Base-by-base conservation (phyloP, 2,113 vertebrate species). In the Delphinus delphis region DNA sequence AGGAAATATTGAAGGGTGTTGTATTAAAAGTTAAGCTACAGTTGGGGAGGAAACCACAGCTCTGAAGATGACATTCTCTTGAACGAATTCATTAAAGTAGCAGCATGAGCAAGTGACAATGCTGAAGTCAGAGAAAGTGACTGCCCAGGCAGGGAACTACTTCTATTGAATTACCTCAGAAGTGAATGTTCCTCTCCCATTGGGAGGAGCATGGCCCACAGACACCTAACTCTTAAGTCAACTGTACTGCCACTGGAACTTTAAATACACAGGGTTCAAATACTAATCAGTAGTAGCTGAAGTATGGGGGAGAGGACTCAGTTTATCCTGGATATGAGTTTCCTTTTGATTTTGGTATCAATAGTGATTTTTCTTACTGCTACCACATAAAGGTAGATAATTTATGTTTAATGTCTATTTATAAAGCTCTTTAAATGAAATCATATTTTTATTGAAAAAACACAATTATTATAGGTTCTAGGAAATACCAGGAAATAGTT, bases 21-120 rank as follows among this genome's bases (percentile, higher is more conserved):
- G 28, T 17, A 62, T 21, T 87, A 9, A n/a, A 60, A 58, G 44
- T 9, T 63, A 18, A 44, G 28, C 25, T 76, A 17, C 50, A 41
- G 21, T 20, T 63, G 26, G 58, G 11, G 58, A 84, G 94, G 74
- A 93, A 97, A 85, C 71, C 76, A 80, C 89, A 81, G 6, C 31
- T 53, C 33, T 55, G 83, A 83, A 68, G 74, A 68, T 0, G 2
- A 67, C 7, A 58, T 15, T 71, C 65, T 71, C 60, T 63, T 47
- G 84, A 41, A 82, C 41, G 63, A 73, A 71, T 1, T 68, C 70
- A 81, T 86, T 90, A 62, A 68, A 18, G 76, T 15, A 18, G 44
- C 38, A 25, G 28, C 5, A 5, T 1, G 20, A 62, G 17, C 53
- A 53, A 33, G 60, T 23, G 28, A 25, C 17, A 14, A 6, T 18